Evolutionary conservation across 37 sponge, comb jelly and placozoan species (phyloP).

Genomic region (Agelas oroides): DNA sequence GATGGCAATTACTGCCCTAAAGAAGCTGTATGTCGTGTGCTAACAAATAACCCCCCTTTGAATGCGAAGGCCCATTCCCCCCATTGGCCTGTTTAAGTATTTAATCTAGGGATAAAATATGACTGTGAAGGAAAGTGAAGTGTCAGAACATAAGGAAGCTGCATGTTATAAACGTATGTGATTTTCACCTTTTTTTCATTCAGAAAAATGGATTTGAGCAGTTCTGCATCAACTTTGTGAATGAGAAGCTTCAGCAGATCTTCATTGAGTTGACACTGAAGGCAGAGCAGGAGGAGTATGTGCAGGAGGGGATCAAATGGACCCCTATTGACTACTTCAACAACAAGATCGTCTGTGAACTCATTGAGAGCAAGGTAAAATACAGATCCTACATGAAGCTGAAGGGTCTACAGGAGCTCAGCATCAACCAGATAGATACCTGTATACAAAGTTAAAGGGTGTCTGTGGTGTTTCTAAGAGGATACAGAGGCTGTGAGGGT

Average conservation of each 20-base stretch:
- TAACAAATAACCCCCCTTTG: no score
- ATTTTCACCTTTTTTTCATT: not conserved
- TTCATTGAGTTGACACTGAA: slow-evolving; percentile 98
- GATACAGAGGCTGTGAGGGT: no score
- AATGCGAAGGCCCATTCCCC: no score
- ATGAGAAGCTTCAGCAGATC: slow-evolving; percentile 99
- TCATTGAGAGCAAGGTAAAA: slow-evolving; percentile 95
- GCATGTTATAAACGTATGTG: no score
- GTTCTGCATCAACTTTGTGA: slow-evolving; percentile 99
- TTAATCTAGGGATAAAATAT: no score
- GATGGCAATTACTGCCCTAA: not conserved
- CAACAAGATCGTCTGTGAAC: slow-evolving; percentile 97
- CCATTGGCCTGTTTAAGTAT: no score
- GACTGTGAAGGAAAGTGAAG: no score
- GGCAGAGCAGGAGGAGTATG: slow-evolving; percentile 99
- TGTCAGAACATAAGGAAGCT: no score
- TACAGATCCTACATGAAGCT: not conserved
- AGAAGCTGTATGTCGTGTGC: no score
- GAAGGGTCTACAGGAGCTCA: no score
- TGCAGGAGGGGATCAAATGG: slow-evolving; percentile 97
- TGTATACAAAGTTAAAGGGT: not conserved
- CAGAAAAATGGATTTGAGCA: slow-evolving; percentile 99
- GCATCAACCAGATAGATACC: no score
- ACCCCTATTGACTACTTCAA: slow-evolving; percentile 98
- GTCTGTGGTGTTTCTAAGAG: no score